Evolutionary conservation across 2,113 vertebrate species (phyloP).

Genomic region (Haemorhous mexicanus): DNA sequence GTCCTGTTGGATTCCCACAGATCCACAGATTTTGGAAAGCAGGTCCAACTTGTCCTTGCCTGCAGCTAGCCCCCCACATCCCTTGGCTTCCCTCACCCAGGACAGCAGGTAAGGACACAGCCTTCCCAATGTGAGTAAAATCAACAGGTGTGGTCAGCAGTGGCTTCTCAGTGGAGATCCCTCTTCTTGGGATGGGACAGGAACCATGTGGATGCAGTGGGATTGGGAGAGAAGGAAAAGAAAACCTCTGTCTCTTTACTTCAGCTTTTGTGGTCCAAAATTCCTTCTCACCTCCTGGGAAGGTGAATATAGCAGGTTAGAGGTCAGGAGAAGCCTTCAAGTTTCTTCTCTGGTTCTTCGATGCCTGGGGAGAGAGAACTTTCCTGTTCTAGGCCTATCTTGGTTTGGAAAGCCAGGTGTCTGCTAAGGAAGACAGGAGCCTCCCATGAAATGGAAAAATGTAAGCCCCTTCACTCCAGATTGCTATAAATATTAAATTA

Average conservation of each 20-base stretch:
- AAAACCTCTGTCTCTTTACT: neutral
- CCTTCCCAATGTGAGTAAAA: neutral
- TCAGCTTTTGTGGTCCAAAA: neutral
- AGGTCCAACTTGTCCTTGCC: neutral
- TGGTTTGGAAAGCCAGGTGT: too few relatives aligned
- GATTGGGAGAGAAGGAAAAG: neutral
- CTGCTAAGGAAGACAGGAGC: too few relatives aligned
- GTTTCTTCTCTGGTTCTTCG: neutral
- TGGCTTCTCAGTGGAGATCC: neutral
- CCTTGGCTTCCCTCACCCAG: neutral
- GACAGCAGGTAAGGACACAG: neutral
- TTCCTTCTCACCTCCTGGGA: neutral
- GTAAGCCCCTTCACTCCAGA: too few relatives aligned
- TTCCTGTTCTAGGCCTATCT: neutral
- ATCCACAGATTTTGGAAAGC: neutral
- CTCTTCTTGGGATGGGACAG: neutral
- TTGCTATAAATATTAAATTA: too few relatives aligned
- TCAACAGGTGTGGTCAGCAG: neutral
- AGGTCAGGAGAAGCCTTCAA: neutral
- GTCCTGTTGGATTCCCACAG: neutral
- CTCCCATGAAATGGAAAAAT: too few relatives aligned
- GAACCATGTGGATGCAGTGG: fast-evolving
- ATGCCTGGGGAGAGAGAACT: neutral
- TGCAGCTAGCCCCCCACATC: neutral
- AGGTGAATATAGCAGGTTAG: neutral